These are phyloP conservation scores for Labeo calbasu DNA, from an alignment of 2,797 vertebrate species.

Conservation along the genomic window DNA sequence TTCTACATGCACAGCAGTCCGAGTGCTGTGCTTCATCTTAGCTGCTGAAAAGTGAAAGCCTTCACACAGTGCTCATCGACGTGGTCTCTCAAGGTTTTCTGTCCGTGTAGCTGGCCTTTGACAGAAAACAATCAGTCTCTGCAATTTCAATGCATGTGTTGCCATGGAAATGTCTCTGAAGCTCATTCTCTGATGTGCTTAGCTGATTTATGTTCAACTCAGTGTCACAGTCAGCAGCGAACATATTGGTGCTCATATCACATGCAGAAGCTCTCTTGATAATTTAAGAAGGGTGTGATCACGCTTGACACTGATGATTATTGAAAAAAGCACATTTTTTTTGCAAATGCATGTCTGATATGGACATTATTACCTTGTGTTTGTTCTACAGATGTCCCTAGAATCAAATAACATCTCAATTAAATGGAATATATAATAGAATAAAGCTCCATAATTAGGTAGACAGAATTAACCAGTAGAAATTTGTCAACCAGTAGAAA, in stretches of 20 bases:
- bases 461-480: too few relatives aligned
- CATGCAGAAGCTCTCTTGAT: slow-evolving; percentile 24
- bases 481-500: too few relatives aligned
- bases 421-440: slow-evolving; percentile 21
- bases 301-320: slow-evolving; percentile 23
- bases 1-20: slow-evolving; percentile 73
- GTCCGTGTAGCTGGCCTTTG: slow-evolving; percentile 70
- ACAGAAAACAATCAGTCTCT: slow-evolving; percentile 70
- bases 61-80: slow-evolving; percentile 65
- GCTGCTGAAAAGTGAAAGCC: slow-evolving; percentile 70
- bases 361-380: not conserved
- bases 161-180: slow-evolving; percentile 80
- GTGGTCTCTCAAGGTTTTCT: slow-evolving; percentile 73
- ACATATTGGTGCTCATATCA: slow-evolving; percentile 32
- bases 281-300: slow-evolving; percentile 16
- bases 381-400: slow-evolving; percentile 7
- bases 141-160: slow-evolving; percentile 76
- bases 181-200: slow-evolving; percentile 58
- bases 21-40: slow-evolving; percentile 71
- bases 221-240: slow-evolving; percentile 26
- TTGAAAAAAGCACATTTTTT: slow-evolving; percentile 1
- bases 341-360: not conserved
- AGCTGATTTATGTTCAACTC: slow-evolving; percentile 49
- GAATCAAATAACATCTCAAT: not conserved
- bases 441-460: not conserved